Base-by-base conservation (phyloP, 2,113 vertebrate genomes). In the Galeopterus variegatus region DNA sequence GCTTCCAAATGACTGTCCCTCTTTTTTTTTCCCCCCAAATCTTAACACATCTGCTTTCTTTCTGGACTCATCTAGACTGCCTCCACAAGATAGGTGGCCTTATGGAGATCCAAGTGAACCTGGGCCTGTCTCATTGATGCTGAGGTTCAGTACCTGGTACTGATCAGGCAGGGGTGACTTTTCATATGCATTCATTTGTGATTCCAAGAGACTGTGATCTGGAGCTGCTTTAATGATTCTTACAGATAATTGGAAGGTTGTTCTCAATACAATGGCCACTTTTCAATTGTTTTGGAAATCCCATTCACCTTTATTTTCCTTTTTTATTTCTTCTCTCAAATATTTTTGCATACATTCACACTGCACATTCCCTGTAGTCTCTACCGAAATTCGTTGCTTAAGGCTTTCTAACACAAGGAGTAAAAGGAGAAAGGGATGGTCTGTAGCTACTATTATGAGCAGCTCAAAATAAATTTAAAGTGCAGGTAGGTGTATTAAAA, bases 391-490 rank as follows among this genome's bases (percentile, higher is more conserved):
- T 93, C 58, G 3, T 88, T 90, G 80, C 72, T 93, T 81, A 69
- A 77, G 62, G 84, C 36, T 94, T 88, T 81, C 41, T 90, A 92
- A 95, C 45, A 58, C 7, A 7, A 88, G 54, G n/a, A 93, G 24
- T 80, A 90, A 92, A 94, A 90, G 56, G 79, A 94, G 60, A 64
- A 85, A 70, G 73, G 83, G 60, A 54, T 87, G 56, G 86, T 93
- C 62, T 52, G 26, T 67, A 19, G 6, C 82, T 73, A 50, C 82
- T 97, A 91, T 89, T 4, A 45, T 21, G 56, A 88, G 19, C 28
- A 90, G 33, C 65, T 94, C 76, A 90, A 94, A 83, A 88, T 95
- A 92, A 86, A 92, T 70, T 52, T 52, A 64, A 54, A 95, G 58
- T 65, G 58, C 41, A 70, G 73, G 28, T 58, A 70, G 73, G 28